Percentiles rank a stretch among this genome's conserved stretches.
Conservation (phyloP, 2,113 vertebrate species). For the Monopterus albus region DNA sequence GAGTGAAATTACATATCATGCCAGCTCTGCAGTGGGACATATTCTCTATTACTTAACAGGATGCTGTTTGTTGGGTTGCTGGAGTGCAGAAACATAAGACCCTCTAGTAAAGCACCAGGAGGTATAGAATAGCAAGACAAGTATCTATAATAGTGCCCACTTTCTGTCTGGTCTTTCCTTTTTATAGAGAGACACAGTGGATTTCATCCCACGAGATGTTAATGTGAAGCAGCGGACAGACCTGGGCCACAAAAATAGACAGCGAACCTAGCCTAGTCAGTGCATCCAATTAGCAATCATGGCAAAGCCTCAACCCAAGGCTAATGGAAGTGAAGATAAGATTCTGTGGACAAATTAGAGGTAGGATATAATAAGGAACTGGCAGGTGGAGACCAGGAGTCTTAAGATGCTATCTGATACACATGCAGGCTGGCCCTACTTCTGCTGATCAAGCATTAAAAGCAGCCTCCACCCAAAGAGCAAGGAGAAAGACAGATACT, state of each 20-base stretch:
- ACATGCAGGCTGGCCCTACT: constrained; percentile 23
- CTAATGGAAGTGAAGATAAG: constrained; percentile 77
- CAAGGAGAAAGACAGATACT: constrained; percentile 55
- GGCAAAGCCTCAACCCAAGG: constrained; percentile 49
- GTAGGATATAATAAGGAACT: constrained; percentile 57
- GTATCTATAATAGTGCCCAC: neutral
- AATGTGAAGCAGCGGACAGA: constrained; percentile 46
- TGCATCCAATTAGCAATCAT: constrained; percentile 69
- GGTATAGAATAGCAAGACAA: constrained; percentile 18
- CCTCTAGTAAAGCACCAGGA: neutral
- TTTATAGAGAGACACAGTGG: constrained; percentile 6
- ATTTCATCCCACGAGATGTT: constrained; percentile 38
- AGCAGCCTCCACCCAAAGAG: constrained; percentile 26
- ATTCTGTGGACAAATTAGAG: constrained; percentile 68
- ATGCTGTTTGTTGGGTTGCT: constrained; percentile 14
- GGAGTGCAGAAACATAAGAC: neutral
- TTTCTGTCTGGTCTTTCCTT: constrained; percentile 28
- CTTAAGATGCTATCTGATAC: constrained; percentile 71
- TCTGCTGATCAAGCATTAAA: constrained; percentile 71
- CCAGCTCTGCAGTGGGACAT: neutral
- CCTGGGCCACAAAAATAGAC: constrained; percentile 38
- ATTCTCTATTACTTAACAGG: constrained; percentile 35
- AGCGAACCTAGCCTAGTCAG: constrained; percentile 1
- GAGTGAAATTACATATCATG: constrained; percentile 50
- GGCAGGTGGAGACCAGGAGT: constrained; percentile 59